These are phyloP conservation scores for Odontomachus brunneus DNA, from an alignment of 1,140 invertebrate species.

Conservation along the genomic window DNA sequence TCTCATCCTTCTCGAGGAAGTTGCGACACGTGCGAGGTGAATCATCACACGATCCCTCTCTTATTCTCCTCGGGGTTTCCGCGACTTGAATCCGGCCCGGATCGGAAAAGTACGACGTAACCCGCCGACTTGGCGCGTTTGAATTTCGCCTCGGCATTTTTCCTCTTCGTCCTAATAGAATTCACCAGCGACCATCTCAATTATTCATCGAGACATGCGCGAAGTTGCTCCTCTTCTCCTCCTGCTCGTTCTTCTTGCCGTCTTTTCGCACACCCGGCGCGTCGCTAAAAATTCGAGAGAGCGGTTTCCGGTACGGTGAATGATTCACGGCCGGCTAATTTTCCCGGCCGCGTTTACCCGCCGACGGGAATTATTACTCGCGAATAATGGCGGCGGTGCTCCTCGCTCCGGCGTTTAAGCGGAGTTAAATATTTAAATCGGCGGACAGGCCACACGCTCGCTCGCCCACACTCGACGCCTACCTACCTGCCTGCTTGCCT, in stretches of 20 bases:
- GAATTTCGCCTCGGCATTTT: conserved; percentile 47
- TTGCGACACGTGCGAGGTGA: not conserved
- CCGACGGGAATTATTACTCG: conserved; percentile 62
- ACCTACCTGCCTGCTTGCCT: conserved; percentile 1
- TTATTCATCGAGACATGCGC: conserved; percentile 40
- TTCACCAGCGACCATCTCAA: conserved; percentile 37
- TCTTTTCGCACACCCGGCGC: conserved; percentile 12
- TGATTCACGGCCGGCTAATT: conserved; percentile 66
- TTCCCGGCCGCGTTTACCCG: conserved; percentile 62
- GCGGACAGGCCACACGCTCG: conserved; percentile 26
- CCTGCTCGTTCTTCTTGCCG: no score
- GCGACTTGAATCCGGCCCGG: not conserved
- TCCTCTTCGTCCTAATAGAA: conserved; percentile 44
- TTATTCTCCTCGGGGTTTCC: not conserved
- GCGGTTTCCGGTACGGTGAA: conserved; percentile 17
- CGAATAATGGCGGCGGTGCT: conserved; percentile 62
- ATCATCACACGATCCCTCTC: not conserved
- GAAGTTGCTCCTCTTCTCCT: not conserved
- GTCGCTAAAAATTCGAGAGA: conserved; percentile 31
- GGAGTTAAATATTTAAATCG: conserved; percentile 71
- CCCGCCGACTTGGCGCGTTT: conserved; percentile 26
- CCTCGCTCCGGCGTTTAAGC: conserved; percentile 55
- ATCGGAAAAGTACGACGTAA: conserved; percentile 31
- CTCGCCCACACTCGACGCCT: conserved; percentile 62
- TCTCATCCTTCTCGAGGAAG: no score